These are phyloP conservation scores for Neolamprologus tretocephalus DNA, from an alignment of 2,113 vertebrate species.

Conservation along the genomic window DNA sequence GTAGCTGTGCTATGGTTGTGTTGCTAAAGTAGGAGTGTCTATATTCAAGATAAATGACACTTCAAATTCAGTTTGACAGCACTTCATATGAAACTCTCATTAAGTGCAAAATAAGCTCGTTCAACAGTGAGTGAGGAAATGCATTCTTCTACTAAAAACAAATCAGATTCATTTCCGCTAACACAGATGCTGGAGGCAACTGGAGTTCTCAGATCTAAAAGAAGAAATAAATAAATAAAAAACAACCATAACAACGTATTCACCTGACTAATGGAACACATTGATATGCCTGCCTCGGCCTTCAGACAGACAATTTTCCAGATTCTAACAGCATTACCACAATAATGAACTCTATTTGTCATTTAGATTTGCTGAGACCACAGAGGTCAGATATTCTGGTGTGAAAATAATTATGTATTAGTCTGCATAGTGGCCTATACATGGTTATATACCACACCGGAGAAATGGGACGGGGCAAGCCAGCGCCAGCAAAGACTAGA, in stretches of 20 bases:
- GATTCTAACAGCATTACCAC: not conserved
- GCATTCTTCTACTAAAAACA: not conserved
- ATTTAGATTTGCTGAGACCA: slow-evolving; percentile 13
- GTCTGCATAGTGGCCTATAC: not conserved
- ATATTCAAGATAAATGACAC: slow-evolving; percentile 2
- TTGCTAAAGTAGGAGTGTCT: not conserved
- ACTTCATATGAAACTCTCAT: not conserved
- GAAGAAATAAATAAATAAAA: not conserved
- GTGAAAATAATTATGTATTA: slow-evolving; percentile 11
- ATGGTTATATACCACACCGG: not conserved
- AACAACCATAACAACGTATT: not conserved
- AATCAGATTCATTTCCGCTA: slow-evolving; percentile 13
- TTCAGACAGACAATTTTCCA: not conserved
- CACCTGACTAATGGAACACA: slow-evolving; percentile 14
- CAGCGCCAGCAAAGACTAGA: not conserved
- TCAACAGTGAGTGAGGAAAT: not conserved
- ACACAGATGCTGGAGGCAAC: slow-evolving; percentile 7
- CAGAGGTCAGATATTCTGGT: not conserved
- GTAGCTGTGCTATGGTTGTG: not conserved
- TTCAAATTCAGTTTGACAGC: not conserved
- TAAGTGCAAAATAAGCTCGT: not conserved
- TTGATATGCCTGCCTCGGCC: not conserved
- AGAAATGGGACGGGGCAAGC: not conserved
- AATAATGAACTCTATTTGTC: slow-evolving; percentile 27
- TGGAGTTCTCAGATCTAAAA: not conserved